phyloP scores from a whole-genome alignment of 2,797 vertebrate genomes.

The Rhinella marina region DNA sequence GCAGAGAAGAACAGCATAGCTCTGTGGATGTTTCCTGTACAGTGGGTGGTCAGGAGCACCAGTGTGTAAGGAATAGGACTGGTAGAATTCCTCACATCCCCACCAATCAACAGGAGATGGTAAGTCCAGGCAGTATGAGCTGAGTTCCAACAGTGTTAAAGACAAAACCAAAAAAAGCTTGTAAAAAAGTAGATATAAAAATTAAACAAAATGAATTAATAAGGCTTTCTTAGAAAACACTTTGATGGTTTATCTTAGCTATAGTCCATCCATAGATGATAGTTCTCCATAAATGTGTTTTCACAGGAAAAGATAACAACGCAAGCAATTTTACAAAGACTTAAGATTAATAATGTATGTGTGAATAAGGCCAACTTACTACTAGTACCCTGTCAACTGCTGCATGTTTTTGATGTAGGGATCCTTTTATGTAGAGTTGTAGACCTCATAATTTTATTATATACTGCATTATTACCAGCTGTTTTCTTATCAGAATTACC shows the following conservation, averaged over 20 bases:
- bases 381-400: neutral
- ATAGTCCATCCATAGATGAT: neutral
- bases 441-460: constrained; percentile 17
- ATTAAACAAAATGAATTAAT: neutral
- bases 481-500: constrained; percentile 42
- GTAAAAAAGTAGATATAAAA: neutral
- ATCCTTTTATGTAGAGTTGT: neutral
- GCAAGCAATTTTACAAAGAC: neutral
- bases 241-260: neutral
- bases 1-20: too few relatives aligned
- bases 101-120: too few relatives aligned
- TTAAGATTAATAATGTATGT: neutral
- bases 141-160: neutral
- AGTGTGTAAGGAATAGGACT: too few relatives aligned
- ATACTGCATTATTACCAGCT: constrained; percentile 26
- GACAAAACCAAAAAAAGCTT: neutral
- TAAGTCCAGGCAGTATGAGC: neutral
- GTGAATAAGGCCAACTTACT: neutral
- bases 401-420: neutral
- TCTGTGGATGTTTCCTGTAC: too few relatives aligned
- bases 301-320: neutral
- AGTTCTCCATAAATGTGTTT: neutral
- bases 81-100: too few relatives aligned
- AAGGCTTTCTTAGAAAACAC: neutral
- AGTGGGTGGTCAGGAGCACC: too few relatives aligned